Evolutionary conservation across 2,797 vertebrate genomes (phyloP), one percentile per base, ranked within the genome.

Genomic region (Enteromius mattozi): DNA sequence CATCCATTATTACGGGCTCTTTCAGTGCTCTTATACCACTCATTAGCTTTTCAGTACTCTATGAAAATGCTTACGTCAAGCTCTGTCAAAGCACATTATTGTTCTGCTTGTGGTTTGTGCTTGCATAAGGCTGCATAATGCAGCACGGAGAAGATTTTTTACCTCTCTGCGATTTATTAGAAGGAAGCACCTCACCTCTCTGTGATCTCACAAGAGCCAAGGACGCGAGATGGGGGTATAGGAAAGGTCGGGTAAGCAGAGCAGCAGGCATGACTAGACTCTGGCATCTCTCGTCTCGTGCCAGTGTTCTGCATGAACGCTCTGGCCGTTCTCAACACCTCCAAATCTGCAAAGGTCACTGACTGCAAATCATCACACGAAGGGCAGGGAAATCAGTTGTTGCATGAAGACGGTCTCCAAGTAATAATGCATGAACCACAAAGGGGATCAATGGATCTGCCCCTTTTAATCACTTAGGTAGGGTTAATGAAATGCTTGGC

Each of bases 271-370:
- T 75, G 49, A 83, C 85, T 69, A 68, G 51, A 71, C 80, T 56
- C 61, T 33, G 61, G 8, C 24, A 27, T 82, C 66, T 65, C 78
- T 51, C 4, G 42, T 79, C 81, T 66, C 76, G n/a, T 83, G 85
- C 81, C 51, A 80, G 33, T 37, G 77, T 80, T 68, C 69, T 86
- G 77, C 85, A 69, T 83, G 81, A 86, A 75, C 10, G 76, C 85
- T 79, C 51, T 24, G 59, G 8, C 81, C 37, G 12, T 75, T 72
- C 30, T 47, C 27, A 79, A 84, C 83, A 79, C 81, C 69, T 83
- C 56, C 69, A 68, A 49, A 83, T 82, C 85, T 79, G 78, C 75
- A 75, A 80, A 80, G 81, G 85, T 86, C 85, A 80, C 69, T 63
- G 76, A 80, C 78, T 79, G 51, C 81, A 86, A 83, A 76, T 83